Evolutionary conservation across 2,888 invertebrate species (phyloP).

Genomic region (Pammene fasciana): DNA sequence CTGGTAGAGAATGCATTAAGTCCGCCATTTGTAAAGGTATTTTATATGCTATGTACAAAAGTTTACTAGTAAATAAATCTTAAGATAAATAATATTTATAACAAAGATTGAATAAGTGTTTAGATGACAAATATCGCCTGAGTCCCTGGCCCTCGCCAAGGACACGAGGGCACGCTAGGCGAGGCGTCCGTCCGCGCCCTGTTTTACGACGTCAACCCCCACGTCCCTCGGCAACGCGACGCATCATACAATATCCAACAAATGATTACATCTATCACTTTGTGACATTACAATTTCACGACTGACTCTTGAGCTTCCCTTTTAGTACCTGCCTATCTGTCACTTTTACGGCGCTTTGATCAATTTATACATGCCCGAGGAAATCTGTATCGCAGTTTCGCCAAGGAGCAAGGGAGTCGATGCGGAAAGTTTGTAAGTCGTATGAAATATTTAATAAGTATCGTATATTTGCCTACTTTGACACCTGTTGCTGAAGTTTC

Average conservation of each 20-base stretch:
- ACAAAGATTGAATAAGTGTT: conserved; percentile 14
- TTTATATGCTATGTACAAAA: too few species aligned
- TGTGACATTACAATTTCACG: conserved; percentile 45
- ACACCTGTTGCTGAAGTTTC: conserved; percentile 11
- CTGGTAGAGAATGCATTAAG: too few species aligned
- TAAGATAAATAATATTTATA: too few species aligned
- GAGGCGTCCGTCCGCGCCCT: conserved; percentile 23
- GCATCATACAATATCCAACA: conserved; percentile 44
- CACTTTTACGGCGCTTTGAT: conserved; percentile 41
- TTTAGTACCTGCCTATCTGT: conserved; percentile 42
- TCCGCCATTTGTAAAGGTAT: too few species aligned
- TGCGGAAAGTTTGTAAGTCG: conserved; percentile 36
- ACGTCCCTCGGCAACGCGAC: conserved; percentile 36
- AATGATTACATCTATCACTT: conserved; percentile 43
- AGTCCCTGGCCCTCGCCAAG: conserved; percentile 44
- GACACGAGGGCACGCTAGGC: conserved; percentile 29
- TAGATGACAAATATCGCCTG: conserved; percentile 51
- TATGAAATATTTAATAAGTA: conserved; percentile 42
- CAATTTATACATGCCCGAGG: conserved; percentile 59
- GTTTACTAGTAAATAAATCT: too few species aligned
- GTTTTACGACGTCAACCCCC: conserved; percentile 41
- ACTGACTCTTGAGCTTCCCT: conserved; percentile 45
- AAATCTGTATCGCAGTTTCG: conserved; percentile 50
- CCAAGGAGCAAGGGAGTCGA: conserved; percentile 24
- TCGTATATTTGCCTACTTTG: conserved; percentile 1